Conservation (phyloP, 2,797 vertebrate species). For the Propithecus deckenii region DNA sequence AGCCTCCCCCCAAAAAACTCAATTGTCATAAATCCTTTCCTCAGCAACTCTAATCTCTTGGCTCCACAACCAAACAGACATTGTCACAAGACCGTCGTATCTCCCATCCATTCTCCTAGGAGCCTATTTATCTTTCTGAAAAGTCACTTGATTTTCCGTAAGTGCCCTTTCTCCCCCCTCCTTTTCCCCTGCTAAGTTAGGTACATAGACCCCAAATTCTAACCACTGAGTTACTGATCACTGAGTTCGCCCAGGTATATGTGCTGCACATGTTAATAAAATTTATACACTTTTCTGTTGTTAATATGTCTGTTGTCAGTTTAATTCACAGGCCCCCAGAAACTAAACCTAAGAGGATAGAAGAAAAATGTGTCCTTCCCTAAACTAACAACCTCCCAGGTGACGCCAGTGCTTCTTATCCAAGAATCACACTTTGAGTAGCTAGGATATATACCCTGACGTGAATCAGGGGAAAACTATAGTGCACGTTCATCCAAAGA, state of each 20-base stretch:
- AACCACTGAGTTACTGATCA: not conserved
- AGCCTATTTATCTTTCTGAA: not conserved
- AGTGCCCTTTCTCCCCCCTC: too few species aligned
- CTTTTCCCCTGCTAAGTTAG: not conserved
- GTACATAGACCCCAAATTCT: not conserved
- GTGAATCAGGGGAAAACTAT: not conserved
- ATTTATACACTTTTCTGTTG: not conserved
- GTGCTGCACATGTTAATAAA: not conserved
- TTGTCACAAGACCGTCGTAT: too few species aligned
- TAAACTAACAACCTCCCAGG: not conserved
- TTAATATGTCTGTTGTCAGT: not conserved
- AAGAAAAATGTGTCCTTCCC: not conserved
- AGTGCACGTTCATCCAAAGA: not conserved
- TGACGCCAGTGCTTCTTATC: not conserved
- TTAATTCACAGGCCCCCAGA: not conserved
- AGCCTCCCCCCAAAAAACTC: not conserved
- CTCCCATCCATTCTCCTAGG: not conserved
- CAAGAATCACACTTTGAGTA: not conserved
- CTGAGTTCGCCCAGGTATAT: not conserved
- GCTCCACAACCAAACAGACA: not conserved
- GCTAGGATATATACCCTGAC: not conserved
- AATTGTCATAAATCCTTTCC: not conserved
- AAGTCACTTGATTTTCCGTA: not conserved
- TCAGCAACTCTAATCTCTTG: not conserved
- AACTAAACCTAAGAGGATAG: not conserved